Evolutionary conservation across 92 coral and sea anemone genomes (phyloP).

Genomic region (Umimayanthus kanabou): DNA sequence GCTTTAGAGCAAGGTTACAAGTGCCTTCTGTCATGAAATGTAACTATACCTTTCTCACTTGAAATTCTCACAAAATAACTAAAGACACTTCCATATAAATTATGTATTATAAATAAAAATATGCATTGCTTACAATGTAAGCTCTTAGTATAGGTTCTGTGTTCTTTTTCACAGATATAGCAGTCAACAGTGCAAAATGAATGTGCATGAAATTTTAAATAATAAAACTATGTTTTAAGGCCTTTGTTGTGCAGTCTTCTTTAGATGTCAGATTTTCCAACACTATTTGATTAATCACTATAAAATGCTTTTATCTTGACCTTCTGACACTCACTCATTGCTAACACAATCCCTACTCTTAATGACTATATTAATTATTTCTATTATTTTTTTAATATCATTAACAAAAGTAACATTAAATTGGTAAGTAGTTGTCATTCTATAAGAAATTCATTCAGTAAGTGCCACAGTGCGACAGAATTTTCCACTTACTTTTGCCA

Average conservation of each 20-base stretch:
- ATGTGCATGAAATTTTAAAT: constrained; percentile 22
- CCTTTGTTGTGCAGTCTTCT: background rate
- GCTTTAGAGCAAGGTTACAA: background rate
- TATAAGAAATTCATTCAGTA: background rate
- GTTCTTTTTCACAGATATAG: constrained; percentile 2
- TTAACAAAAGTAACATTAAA: too few relatives aligned
- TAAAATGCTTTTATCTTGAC: background rate
- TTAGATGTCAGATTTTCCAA: background rate
- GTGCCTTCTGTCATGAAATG: background rate
- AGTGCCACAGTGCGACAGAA: too few relatives aligned
- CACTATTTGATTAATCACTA: background rate
- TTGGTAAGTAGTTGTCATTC: too few relatives aligned
- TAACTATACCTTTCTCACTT: background rate
- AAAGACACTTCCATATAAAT: constrained; percentile 3
- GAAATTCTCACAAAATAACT: background rate
- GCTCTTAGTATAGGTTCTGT: constrained; percentile 13
- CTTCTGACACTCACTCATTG: too few relatives aligned
- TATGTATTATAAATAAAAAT: constrained; percentile 20
- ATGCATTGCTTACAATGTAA: constrained; percentile 38
- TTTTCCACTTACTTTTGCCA: too few relatives aligned
- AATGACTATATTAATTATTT: background rate
- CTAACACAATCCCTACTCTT: background rate
- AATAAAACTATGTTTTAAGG: background rate
- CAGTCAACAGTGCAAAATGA: background rate
- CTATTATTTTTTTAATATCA: too few relatives aligned